These are phyloP conservation scores for Octopus bimaculoides DNA, from an alignment of 1,140 invertebrate genomes.

Conservation along the genomic window DNA sequence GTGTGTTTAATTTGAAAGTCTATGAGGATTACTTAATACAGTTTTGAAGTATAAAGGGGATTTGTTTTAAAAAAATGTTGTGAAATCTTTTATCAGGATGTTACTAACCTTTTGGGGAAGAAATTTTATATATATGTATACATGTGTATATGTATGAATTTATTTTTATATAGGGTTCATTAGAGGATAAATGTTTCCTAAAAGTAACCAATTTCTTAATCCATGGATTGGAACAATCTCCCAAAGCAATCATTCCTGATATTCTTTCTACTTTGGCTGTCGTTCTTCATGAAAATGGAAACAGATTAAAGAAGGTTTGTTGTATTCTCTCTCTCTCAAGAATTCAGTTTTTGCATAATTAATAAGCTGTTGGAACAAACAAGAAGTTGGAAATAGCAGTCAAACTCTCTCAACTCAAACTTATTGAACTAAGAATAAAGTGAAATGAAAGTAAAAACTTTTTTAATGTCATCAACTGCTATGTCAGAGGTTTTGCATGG, in stretches of 20 bases:
- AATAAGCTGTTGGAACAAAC: background rate
- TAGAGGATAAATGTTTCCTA: constrained; percentile 21
- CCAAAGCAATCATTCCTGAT: constrained; percentile 39
- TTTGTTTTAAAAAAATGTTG: too few relatives aligned
- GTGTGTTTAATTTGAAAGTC: too few relatives aligned
- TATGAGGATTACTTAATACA: too few relatives aligned
- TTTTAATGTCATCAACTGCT: too few relatives aligned
- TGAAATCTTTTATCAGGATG: too few relatives aligned
- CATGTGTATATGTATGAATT: background rate
- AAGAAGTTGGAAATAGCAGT: background rate
- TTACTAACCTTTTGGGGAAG: too few relatives aligned
- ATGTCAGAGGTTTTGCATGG: too few relatives aligned
- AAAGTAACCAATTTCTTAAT: constrained; percentile 42
- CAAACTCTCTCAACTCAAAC: background rate
- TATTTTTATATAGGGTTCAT: background rate
- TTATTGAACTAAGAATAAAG: background rate
- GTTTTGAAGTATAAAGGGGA: too few relatives aligned
- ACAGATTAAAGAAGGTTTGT: constrained; percentile 37
- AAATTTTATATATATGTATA: background rate
- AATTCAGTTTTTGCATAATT: background rate
- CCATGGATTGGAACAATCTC: constrained; percentile 38
- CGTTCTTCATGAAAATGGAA: constrained; percentile 48
- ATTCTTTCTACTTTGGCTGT: constrained; percentile 45
- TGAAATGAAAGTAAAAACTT: too few relatives aligned
- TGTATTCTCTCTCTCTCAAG: background rate